Percentiles rank a stretch among this genome's conserved stretches.
These are phyloP conservation scores for Chrysomallon squamiferum DNA, from an alignment of 1,140 invertebrate genomes.

Conservation along the genomic window DNA sequence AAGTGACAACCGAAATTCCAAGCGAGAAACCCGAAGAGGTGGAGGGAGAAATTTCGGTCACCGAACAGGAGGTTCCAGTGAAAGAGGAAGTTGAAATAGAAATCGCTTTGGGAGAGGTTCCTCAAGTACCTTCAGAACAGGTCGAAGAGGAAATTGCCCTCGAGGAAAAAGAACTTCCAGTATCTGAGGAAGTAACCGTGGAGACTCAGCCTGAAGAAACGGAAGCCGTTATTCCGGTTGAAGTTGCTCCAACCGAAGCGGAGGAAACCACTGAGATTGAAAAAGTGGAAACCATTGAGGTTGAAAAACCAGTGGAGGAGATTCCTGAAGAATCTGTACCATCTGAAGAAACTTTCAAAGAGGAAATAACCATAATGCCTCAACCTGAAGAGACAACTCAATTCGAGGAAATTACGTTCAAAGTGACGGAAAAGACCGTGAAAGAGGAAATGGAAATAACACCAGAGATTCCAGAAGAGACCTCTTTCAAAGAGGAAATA, in stretches of 20 bases:
- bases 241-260: too few species aligned
- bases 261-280: background rate
- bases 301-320: background rate
- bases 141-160: background rate
- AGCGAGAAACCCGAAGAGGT: too few species aligned
- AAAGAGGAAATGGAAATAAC: conserved; percentile 13
- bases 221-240: too few species aligned
- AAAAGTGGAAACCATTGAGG: background rate
- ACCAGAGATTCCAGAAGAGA: background rate
- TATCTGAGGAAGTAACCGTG: too few species aligned
- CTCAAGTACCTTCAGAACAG: background rate
- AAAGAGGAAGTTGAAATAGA: too few species aligned
- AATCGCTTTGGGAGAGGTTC: too few species aligned
- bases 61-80: too few species aligned
- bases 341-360: background rate
- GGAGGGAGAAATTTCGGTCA: too few species aligned
- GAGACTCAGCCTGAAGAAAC: background rate
- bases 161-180: too few species aligned
- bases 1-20: too few species aligned
- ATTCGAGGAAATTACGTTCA: conserved; percentile 1
- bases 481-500: too few species aligned
- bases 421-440: conserved; percentile 3
- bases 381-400: conserved; percentile 5
- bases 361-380: background rate
- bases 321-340: background rate